Percentiles rank a stretch among this genome's conserved stretches.
These are phyloP conservation scores for Scarus forsteni DNA, from an alignment of 2,797 vertebrate genomes.

Conservation along the genomic window DNA sequence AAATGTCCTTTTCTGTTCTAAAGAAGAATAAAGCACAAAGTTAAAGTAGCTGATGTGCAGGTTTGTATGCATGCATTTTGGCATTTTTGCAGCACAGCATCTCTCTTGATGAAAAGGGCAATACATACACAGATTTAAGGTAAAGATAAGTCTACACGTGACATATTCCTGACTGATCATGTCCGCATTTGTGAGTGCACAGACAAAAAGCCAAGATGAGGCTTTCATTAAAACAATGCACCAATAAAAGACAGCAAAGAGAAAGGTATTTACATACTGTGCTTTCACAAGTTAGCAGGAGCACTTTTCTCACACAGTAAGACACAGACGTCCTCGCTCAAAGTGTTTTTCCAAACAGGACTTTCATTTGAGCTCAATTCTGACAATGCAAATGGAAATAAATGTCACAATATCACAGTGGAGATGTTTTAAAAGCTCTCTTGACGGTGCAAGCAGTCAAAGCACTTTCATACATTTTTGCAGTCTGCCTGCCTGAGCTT, in stretches of 20 bases:
- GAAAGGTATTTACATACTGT: background rate
- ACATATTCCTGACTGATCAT: conserved; percentile 32
- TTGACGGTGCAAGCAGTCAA: background rate
- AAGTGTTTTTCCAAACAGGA: background rate
- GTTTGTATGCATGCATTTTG: conserved; percentile 13
- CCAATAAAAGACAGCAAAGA: background rate
- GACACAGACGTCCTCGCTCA: background rate
- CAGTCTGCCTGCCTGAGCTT: too few relatives aligned
- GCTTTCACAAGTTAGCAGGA: conserved; percentile 10
- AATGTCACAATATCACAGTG: background rate
- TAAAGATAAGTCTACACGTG: conserved; percentile 11
- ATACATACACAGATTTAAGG: conserved; percentile 18
- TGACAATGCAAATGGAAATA: background rate
- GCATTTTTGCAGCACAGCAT: conserved; percentile 38
- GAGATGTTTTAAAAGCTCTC: background rate
- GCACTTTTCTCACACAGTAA: background rate
- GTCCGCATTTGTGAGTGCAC: conserved; percentile 29
- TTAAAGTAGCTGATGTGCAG: background rate
- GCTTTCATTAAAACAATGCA: conserved; percentile 15
- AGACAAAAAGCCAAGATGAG: background rate
- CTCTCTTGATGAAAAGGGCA: conserved; percentile 13
- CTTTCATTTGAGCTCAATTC: background rate
- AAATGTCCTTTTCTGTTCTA: too few relatives aligned
- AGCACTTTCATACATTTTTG: too few relatives aligned
- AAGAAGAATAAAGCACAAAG: too few relatives aligned